phyloP scores from a whole-genome alignment of 2,113 vertebrate genomes.

The Engraulis encrasicolus region DNA sequence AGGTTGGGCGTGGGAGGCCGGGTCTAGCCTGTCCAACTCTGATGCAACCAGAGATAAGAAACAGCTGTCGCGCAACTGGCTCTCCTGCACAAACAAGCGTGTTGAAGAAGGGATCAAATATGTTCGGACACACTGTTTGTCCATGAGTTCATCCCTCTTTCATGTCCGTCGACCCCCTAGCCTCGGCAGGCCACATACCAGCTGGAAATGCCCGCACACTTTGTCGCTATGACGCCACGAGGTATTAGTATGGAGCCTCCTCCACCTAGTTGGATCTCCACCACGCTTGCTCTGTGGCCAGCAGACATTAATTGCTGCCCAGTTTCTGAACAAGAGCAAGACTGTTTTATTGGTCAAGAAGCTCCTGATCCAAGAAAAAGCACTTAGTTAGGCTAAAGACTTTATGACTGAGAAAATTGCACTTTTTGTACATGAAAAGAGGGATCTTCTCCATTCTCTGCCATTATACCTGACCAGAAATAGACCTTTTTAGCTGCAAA shows the following conservation, averaged over 20 bases:
- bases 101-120: conserved; percentile 1
- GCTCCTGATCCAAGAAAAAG: neutral
- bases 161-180: neutral
- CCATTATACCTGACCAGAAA: too few relatives aligned
- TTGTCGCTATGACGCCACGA: neutral
- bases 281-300: neutral
- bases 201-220: neutral
- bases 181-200: neutral
- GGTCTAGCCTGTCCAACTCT: neutral
- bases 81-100: neutral
- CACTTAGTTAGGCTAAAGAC: neutral
- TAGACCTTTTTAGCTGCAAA: too few relatives aligned
- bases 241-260: too few relatives aligned
- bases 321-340: neutral
- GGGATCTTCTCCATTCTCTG: too few relatives aligned
- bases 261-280: neutral
- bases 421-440: too few relatives aligned
- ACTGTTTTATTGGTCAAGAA: neutral
- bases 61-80: neutral
- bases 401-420: too few relatives aligned
- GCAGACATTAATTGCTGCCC: neutral
- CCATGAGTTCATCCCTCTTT: neutral
- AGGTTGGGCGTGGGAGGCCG: too few relatives aligned
- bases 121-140: neutral
- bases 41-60: conserved; percentile 18